phyloP scores from a whole-genome alignment of 2,113 vertebrate genomes.

The Pachyramphus minor region DNA sequence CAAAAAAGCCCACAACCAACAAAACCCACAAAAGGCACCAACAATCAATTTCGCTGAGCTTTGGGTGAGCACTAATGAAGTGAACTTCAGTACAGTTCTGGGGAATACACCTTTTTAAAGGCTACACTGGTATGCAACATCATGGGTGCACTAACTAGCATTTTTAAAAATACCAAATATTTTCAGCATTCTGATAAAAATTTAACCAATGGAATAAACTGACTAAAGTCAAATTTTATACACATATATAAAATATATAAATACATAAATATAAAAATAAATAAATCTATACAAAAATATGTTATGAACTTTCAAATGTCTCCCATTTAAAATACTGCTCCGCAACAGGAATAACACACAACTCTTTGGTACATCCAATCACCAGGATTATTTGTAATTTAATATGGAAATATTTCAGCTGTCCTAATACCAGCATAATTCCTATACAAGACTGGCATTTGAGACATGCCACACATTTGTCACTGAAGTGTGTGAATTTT shows the following conservation, averaged over 20 bases:
- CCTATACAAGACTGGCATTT: neutral
- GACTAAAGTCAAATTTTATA: too few relatives aligned
- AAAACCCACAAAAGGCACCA: neutral
- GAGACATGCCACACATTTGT: neutral
- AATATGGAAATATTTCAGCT: constrained; percentile 55
- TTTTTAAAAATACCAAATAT: neutral
- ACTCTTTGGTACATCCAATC: neutral
- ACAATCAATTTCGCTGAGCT: neutral
- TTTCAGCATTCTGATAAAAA: neutral
- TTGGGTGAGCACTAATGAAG: neutral
- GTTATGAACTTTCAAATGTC: neutral
- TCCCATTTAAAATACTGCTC: neutral
- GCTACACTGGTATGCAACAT: neutral
- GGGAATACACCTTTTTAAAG: neutral
- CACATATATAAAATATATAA: too few relatives aligned
- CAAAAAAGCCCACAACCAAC: neutral
- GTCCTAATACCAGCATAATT: constrained; percentile 16
- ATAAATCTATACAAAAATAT: too few relatives aligned
- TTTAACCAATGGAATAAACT: neutral
- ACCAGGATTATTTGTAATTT: constrained; percentile 35
- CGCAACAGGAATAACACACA: neutral
- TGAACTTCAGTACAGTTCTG: neutral
- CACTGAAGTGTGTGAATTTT: neutral
- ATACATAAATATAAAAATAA: too few relatives aligned
- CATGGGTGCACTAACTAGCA: neutral